These are phyloP conservation scores for Acrocephalus scirpaceus DNA, from an alignment of 2,797 vertebrate species.

Conservation along the genomic window DNA sequence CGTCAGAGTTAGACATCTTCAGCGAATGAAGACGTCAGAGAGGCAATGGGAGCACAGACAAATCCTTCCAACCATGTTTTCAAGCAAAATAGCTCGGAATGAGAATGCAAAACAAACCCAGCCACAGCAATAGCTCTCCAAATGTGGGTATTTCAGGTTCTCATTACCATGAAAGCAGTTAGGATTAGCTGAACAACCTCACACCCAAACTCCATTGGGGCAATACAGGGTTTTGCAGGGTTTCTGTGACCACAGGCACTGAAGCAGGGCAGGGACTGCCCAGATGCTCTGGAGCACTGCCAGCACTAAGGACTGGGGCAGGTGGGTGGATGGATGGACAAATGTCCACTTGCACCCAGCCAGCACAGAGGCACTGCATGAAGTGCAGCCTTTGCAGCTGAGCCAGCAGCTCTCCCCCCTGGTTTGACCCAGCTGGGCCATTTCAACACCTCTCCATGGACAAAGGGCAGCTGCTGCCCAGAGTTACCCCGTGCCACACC, in stretches of 20 bases:
- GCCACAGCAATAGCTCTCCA: neutral
- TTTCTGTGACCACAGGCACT: neutral
- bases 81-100: neutral
- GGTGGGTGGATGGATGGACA: neutral
- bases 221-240: neutral
- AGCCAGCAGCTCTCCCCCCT: neutral
- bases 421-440: neutral
- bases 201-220: rapidly evolving
- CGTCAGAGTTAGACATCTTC: too few relatives aligned
- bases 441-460: neutral
- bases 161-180: neutral
- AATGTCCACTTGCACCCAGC: neutral
- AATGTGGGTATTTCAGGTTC: neutral
- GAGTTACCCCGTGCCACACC: neutral
- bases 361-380: neutral
- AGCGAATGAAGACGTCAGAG: neutral
- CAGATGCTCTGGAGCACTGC: neutral
- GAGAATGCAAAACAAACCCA: neutral
- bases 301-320: neutral
- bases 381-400: neutral
- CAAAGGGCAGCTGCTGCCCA: neutral
- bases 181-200: neutral
- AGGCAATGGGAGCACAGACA: neutral
- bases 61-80: neutral
- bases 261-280: neutral